These are phyloP conservation scores for Phaethon lepturus DNA, from an alignment of 2,113 vertebrate genomes.

Conservation along the genomic window DNA sequence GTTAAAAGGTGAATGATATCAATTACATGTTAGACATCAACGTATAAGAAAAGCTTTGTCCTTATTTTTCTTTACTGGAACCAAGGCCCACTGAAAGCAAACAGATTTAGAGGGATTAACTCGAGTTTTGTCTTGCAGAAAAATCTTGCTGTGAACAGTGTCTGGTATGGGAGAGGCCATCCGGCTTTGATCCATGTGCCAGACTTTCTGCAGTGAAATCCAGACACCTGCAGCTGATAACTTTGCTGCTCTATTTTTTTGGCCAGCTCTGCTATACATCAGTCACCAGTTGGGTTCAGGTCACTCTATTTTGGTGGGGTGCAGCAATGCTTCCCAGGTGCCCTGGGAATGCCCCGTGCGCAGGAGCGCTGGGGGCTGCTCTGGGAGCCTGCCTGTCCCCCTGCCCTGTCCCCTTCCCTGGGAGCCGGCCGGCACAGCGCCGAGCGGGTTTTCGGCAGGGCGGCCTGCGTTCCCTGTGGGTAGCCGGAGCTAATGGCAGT, in stretches of 20 bases:
- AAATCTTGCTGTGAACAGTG: neutral
- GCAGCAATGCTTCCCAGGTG: neutral
- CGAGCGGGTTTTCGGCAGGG: accelerated
- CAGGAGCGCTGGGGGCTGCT: neutral
- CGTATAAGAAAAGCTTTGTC: neutral
- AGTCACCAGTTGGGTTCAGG: neutral
- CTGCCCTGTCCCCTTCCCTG: neutral
- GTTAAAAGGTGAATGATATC: neutral
- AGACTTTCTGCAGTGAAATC: neutral
- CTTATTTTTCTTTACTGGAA: neutral
- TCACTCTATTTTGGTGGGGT: neutral
- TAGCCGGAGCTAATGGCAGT: accelerated
- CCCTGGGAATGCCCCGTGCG: neutral
- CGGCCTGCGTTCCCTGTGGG: neutral
- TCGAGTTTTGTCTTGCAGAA: neutral
- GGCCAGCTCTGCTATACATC: neutral
- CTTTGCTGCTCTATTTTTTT: neutral
- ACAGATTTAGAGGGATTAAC: neutral
- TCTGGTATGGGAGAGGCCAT: neutral
- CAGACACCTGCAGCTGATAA: neutral
- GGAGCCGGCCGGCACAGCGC: neutral
- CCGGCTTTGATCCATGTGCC: neutral
- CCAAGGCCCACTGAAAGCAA: neutral
- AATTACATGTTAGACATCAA: neutral
- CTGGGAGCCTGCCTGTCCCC: neutral